Evolutionary conservation across 1,140 invertebrate genomes (phyloP).

Genomic region (Olivierus martensii): DNA sequence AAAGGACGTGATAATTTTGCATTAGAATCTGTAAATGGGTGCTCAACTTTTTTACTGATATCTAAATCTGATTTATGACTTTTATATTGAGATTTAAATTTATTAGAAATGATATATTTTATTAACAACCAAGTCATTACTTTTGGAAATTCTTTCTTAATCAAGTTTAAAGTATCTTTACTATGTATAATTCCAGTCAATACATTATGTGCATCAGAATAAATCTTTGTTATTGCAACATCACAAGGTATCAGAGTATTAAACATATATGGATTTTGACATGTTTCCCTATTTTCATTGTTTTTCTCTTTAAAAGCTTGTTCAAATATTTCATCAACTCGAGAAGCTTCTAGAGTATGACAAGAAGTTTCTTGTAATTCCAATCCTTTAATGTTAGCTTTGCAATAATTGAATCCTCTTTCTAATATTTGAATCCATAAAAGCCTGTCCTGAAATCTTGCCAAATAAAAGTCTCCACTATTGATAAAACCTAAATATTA

Average conservation of each 20-base stretch:
- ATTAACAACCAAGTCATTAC: slow-evolving; percentile 34
- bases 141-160: slow-evolving; percentile 30
- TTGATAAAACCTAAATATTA: slow-evolving; percentile 30
- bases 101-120: slow-evolving; percentile 26
- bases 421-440: slow-evolving; percentile 33
- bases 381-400: slow-evolving; percentile 33
- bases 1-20: no score
- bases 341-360: slow-evolving; percentile 36
- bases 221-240: slow-evolving; percentile 26
- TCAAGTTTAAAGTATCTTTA: slow-evolving; percentile 28
- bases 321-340: slow-evolving; percentile 36
- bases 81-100: no score
- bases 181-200: slow-evolving; percentile 36
- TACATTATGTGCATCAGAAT: slow-evolving; percentile 36
- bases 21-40: no score
- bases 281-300: background rate
- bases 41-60: no score
- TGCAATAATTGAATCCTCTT: slow-evolving; percentile 30
- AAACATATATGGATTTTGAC: slow-evolving; percentile 26
- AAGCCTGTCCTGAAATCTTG: slow-evolving; percentile 35
- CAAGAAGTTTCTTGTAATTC: slow-evolving; percentile 41
- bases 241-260: slow-evolving; percentile 29
- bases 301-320: slow-evolving; percentile 27
- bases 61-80: no score
- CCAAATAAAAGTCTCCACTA: slow-evolving; percentile 33